A percentile compares a stretch with the other conserved stretches of the same genome.
Conservation (phyloP, 2,888 invertebrate genomes). For the Trypoxylon attenuatum region DNA sequence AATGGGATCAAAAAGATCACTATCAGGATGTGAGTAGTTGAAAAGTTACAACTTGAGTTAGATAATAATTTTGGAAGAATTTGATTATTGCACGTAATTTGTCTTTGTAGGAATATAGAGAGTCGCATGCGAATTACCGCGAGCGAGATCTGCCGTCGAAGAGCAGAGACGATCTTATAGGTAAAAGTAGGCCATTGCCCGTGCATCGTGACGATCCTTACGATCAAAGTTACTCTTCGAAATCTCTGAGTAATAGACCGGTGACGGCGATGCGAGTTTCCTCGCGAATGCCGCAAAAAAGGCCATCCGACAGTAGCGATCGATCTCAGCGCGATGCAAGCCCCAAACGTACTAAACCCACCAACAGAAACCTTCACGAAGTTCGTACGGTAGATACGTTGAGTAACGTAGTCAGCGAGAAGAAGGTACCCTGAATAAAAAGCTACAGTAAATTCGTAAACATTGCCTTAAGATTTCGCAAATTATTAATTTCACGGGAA, state of each 20-base stretch:
- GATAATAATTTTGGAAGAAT: not conserved
- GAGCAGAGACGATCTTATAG: constrained; percentile 53
- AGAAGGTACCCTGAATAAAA: constrained; percentile 62
- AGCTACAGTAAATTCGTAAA: too few relatives aligned
- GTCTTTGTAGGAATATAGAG: constrained; percentile 60
- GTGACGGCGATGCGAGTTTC: constrained; percentile 23
- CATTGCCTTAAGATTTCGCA: too few relatives aligned
- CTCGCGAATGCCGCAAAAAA: constrained; percentile 51
- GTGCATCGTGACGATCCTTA: constrained; percentile 57
- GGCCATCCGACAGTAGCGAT: constrained; percentile 42
- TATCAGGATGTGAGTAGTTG: constrained; percentile 69
- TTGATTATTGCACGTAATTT: constrained; percentile 4
- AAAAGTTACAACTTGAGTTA: constrained; percentile 1
- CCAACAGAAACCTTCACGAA: constrained; percentile 64
- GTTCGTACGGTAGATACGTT: constrained; percentile 61
- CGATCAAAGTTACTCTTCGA: constrained; percentile 55
- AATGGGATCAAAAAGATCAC: constrained; percentile 63
- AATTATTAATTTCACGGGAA: too few relatives aligned
- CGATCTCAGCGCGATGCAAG: constrained; percentile 57
- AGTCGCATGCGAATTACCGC: constrained; percentile 60
- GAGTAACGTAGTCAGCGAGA: constrained; percentile 38
- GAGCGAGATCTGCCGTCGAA: constrained; percentile 62
- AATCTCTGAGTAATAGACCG: constrained; percentile 43
- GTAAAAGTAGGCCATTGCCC: constrained; percentile 50
- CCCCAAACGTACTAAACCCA: constrained; percentile 61